A percentile compares a stretch with the other conserved stretches of the same genome.
Conservation (phyloP, 2,113 vertebrate species). For the Rhabdornis inornatus region DNA sequence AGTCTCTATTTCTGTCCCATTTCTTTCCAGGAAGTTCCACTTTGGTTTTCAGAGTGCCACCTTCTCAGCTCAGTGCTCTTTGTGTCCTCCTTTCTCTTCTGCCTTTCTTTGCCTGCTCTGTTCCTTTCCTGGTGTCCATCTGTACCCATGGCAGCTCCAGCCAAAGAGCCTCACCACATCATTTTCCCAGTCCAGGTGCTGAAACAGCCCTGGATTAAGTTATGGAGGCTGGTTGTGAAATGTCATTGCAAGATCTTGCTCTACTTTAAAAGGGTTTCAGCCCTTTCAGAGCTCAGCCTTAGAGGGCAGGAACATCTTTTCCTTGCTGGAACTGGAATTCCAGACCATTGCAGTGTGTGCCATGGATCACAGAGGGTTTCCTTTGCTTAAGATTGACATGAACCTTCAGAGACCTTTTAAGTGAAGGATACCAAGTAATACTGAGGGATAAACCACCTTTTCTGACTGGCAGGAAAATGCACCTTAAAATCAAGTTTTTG, state of each 20-base stretch:
- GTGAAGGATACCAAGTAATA: constrained; percentile 20
- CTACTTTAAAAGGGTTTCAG: rapidly evolving
- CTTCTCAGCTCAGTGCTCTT: not conserved
- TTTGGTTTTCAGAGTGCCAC: not conserved
- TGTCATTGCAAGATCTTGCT: not conserved
- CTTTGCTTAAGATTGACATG: constrained; percentile 21
- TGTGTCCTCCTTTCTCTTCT: not conserved
- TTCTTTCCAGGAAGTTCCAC: not conserved
- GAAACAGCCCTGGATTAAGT: not conserved
- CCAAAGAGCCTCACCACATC: not conserved
- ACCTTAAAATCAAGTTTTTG: not conserved
- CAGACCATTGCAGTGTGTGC: not conserved
- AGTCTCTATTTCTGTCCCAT: not conserved
- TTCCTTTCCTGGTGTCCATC: not conserved
- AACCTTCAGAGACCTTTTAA: constrained; percentile 51
- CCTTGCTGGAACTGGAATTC: not conserved
- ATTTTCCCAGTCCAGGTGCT: rapidly evolving
- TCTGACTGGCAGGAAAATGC: constrained; percentile 21
- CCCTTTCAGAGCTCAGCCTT: not conserved
- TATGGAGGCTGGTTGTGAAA: not conserved
- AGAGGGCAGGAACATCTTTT: not conserved
- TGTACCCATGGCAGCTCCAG: not conserved
- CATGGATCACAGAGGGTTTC: not conserved
- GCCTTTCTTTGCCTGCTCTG: not conserved
- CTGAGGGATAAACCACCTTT: not conserved